These are phyloP conservation scores for Ashinkailepas kermadecensis DNA, from an alignment of 2,888 invertebrate species.

Conservation along the genomic window DNA sequence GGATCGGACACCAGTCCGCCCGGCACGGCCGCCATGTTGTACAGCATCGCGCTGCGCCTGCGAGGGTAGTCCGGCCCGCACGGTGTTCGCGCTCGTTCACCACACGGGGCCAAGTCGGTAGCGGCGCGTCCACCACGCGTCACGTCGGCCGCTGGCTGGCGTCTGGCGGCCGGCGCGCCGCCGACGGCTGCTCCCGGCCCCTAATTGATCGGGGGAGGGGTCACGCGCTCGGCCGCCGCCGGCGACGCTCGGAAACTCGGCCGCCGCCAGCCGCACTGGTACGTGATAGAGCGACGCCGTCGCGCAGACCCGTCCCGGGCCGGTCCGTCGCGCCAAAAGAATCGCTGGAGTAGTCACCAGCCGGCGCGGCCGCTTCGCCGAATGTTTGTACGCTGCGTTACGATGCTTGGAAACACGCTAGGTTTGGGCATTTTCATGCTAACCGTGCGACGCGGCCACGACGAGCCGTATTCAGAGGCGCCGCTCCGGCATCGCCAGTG, in stretches of 20 bases:
- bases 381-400: too few relatives aligned
- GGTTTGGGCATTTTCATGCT: too few relatives aligned
- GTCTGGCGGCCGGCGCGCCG: not conserved
- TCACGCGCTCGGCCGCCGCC: not conserved
- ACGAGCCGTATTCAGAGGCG: too few relatives aligned
- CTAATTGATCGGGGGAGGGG: constrained; percentile 15
- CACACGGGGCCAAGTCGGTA: not conserved
- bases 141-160: not conserved
- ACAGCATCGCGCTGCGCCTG: not conserved
- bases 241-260: not conserved
- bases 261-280: not conserved
- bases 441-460: too few relatives aligned
- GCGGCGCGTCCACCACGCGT: not conserved
- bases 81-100: not conserved
- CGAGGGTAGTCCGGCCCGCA: not conserved
- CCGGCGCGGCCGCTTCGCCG: too few relatives aligned
- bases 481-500: too few relatives aligned
- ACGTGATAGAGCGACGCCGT: too few relatives aligned
- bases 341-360: too few relatives aligned
- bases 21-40: constrained; percentile 7
- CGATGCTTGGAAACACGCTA: too few relatives aligned
- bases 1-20: constrained; percentile 1
- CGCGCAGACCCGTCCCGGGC: too few relatives aligned
- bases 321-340: too few relatives aligned
- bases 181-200: not conserved